Conservation (phyloP, 2,113 vertebrate genomes). For the Protobothrops flavoviridis region DNA sequence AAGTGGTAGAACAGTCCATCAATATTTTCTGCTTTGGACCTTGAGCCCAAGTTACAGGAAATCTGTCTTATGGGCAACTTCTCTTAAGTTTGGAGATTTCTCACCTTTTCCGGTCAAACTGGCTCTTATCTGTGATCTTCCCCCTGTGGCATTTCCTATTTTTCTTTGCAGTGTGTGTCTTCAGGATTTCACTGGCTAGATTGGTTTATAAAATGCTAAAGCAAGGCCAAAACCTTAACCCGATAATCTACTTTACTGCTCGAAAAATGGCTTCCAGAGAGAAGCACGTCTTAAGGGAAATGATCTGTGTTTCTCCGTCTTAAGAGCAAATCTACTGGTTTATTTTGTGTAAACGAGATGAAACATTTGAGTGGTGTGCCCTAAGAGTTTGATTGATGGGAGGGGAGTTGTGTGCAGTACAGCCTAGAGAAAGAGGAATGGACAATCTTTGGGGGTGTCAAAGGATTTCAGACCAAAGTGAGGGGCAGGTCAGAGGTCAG, state of each 20-base stretch:
- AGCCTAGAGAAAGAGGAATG: background rate
- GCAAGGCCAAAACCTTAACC: background rate
- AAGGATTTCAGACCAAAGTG: background rate
- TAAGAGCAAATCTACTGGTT: background rate
- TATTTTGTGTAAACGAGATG: background rate
- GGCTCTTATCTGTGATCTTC: background rate
- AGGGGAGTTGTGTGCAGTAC: background rate
- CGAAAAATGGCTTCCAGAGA: background rate
- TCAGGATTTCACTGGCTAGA: background rate
- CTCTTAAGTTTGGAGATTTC: background rate
- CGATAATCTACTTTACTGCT: background rate
- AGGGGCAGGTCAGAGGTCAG: background rate
- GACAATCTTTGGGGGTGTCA: background rate
- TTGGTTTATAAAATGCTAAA: background rate
- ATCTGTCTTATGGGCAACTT: background rate
- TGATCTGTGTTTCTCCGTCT: background rate
- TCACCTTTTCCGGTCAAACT: background rate
- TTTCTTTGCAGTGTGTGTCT: background rate
- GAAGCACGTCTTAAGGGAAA: background rate
- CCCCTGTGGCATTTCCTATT: conserved; percentile 22
- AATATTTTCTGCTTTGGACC: background rate
- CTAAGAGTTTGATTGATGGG: background rate
- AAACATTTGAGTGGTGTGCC: background rate
- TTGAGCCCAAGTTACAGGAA: background rate
- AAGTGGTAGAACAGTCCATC: background rate